phyloP scores from a whole-genome alignment of 2,113 vertebrate genomes.

The Propithecus coquereli region DNA sequence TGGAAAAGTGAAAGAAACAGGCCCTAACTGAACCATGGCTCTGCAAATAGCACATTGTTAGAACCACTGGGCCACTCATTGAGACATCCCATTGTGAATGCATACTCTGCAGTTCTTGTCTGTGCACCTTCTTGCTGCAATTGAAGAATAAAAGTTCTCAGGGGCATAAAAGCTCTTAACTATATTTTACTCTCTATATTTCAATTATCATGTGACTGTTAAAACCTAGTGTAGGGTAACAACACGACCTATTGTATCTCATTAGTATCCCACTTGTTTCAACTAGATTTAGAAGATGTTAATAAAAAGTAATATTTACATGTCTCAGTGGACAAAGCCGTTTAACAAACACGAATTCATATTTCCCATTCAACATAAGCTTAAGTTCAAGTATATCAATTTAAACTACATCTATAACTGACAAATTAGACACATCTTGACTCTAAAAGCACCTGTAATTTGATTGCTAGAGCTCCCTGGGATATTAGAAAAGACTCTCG shows the following conservation, averaged over 20 bases:
- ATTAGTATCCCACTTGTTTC: not conserved
- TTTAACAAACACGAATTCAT: not conserved
- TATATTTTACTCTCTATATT: no score
- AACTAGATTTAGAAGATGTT: not conserved
- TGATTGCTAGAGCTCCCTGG: not conserved
- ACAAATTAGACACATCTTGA: not conserved
- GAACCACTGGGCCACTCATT: fast-evolving
- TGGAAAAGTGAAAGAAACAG: not conserved
- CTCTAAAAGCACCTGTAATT: not conserved
- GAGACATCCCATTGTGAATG: not conserved
- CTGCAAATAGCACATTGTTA: fast-evolving
- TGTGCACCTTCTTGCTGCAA: not conserved
- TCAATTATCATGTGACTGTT: not conserved
- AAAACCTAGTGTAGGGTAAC: not conserved
- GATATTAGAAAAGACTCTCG: not conserved
- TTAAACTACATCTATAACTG: not conserved
- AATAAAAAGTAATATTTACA: not conserved
- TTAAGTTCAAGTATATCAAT: not conserved
- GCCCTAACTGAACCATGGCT: fast-evolving
- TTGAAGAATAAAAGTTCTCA: not conserved
- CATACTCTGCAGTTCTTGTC: fast-evolving
- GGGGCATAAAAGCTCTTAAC: not conserved
- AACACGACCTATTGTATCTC: not conserved
- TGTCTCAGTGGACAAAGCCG: not conserved
- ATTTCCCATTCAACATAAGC: not conserved